Evolutionary conservation across 2,888 invertebrate genomes (phyloP).

Genomic region (Chamaedrilus cognettii): DNA sequence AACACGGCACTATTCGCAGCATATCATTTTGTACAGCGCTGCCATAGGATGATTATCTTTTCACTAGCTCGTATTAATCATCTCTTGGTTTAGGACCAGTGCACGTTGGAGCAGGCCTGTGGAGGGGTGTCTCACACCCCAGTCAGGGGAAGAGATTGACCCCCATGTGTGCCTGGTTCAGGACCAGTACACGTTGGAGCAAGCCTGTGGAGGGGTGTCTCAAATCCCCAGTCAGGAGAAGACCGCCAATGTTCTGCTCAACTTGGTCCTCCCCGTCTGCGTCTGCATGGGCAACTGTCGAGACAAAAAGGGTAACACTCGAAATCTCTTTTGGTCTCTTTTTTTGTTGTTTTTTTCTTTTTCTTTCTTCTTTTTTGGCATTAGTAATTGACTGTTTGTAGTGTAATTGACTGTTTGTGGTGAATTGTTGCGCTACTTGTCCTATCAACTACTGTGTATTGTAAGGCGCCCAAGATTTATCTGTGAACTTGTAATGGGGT

Average conservation of each 20-base stretch:
- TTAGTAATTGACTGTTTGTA: too few species aligned
- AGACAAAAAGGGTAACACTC: slow-evolving; percentile 65
- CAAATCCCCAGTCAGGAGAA: slow-evolving; percentile 88
- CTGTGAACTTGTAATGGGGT: too few species aligned
- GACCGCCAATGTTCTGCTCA: slow-evolving; percentile 91
- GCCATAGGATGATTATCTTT: not conserved
- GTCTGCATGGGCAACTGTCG: slow-evolving; percentile 93
- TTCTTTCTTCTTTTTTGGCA: too few species aligned
- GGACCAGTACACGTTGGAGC: slow-evolving; percentile 71
- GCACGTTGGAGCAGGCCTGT: slow-evolving; percentile 85
- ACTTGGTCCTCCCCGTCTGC: slow-evolving; percentile 94
- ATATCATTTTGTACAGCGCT: too few species aligned
- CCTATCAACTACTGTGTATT: too few species aligned
- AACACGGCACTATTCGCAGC: too few species aligned
- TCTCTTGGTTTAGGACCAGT: slow-evolving; percentile 57
- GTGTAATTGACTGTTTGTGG: too few species aligned
- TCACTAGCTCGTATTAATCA: not conserved
- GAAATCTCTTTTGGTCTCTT: too few species aligned
- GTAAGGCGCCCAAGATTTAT: too few species aligned
- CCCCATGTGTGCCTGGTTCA: slow-evolving; percentile 35
- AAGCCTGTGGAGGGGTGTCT: slow-evolving; percentile 85
- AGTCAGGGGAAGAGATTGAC: slow-evolving; percentile 89
- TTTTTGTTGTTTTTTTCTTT: too few species aligned
- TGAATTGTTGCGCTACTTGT: too few species aligned
- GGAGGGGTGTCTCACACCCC: slow-evolving; percentile 79